Evolutionary conservation across 1,140 invertebrate species (phyloP), one percentile per base, ranked within the genome.

Genomic region (Hormaphis cornu): DNA sequence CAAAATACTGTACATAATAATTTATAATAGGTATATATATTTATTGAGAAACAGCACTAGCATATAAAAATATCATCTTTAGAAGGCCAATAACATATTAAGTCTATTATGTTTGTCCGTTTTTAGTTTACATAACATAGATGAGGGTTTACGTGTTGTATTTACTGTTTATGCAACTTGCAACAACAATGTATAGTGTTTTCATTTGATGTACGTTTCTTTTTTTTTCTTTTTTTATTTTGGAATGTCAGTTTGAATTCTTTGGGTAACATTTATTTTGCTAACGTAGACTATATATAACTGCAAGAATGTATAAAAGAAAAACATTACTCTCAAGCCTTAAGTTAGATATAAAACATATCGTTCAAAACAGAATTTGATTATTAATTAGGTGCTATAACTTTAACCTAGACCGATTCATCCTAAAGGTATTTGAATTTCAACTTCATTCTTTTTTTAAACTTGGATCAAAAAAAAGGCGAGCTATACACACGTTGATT

Each of bases 51-150:
- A n/a, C n/a, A n/a, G n/a, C n/a, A n/a, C n/a, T n/a, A n/a, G n/a
- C n/a, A n/a, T n/a, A 58, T 24, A 58, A 58, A 24, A 40, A 30
- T 18, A 63, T 30, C 9, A 7, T 46, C 30, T 66, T 33, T 22
- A 3, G 44, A 35, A 66, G 44, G 61, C 18, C 44, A 33, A 44
- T 22, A 33, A 18, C n/a, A n/a, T n/a, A 12, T 26, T 8, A 53
- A 26, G 26, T 53, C 26, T 53, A 20, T 7, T 22, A 24, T 66
- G 44, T 66, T 66, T 66, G 61, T 48, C 42, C 30, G 44, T 66
- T 66, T n/a, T n/a, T 50, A 50, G 61, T 66, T 66, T 66, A 66
- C 61, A 66, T 35, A 66, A 63, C 44, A 66, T 50, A 33, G 26
- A 33, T 16, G 61, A 14, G 61, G 18, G 26, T 33, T 46, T 48